These are phyloP conservation scores for Crypturellus tataupa DNA, from an alignment of 2,797 vertebrate species.

Conservation along the genomic window DNA sequence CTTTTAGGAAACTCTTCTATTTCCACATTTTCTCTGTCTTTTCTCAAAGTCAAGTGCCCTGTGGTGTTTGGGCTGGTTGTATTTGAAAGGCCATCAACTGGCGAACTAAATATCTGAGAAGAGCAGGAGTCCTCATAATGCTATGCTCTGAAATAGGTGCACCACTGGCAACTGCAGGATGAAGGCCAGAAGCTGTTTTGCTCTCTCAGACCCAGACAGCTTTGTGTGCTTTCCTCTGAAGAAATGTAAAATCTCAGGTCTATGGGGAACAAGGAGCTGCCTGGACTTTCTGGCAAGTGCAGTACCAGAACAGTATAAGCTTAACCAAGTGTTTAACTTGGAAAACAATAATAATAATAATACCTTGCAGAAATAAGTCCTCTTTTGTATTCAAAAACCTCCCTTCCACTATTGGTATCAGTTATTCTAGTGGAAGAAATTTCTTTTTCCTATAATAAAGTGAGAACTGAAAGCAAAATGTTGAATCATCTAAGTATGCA, in stretches of 20 bases:
- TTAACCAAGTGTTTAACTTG: not conserved
- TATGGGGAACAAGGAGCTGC: not conserved
- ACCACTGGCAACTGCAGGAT: not conserved
- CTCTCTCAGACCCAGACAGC: not conserved
- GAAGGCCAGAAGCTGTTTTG: not conserved
- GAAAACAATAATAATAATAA: not conserved
- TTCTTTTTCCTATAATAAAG: not conserved
- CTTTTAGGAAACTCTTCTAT: not conserved
- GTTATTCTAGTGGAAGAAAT: not conserved
- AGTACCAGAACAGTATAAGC: accelerated
- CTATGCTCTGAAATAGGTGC: not conserved
- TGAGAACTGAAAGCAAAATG: not conserved
- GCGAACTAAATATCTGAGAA: not conserved
- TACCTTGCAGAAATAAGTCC: not conserved
- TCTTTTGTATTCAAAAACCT: not conserved
- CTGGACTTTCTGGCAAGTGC: not conserved
- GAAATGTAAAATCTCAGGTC: accelerated
- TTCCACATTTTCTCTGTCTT: not conserved
- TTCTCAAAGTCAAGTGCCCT: not conserved
- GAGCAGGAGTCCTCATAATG: not conserved
- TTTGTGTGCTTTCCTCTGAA: not conserved
- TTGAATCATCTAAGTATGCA: not conserved
- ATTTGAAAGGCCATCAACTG: not conserved
- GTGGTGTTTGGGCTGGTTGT: not conserved
- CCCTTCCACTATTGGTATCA: not conserved